A percentile compares a stretch with the other conserved stretches of the same genome.
Evolutionary conservation across 2,888 invertebrate species (phyloP).

Genomic region (Pyrgus malvae): DNA sequence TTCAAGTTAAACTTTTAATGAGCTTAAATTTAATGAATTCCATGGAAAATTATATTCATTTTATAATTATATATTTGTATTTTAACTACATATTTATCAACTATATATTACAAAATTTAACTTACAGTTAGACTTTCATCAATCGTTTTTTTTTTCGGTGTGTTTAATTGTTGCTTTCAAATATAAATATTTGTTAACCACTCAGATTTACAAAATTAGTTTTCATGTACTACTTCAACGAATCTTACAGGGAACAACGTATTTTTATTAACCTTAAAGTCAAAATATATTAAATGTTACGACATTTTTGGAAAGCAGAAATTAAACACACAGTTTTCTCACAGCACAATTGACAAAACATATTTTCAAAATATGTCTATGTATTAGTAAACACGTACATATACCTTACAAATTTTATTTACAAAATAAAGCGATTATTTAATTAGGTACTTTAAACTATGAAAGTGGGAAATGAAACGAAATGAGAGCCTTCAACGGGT

Average conservation of each 20-base stretch:
- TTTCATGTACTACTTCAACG: slow-evolving; percentile 15
- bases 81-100: slow-evolving; percentile 80
- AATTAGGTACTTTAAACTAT: slow-evolving; percentile 51
- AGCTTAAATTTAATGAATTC: slow-evolving; percentile 76
- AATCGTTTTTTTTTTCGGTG: slow-evolving; percentile 64
- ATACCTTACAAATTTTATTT: slow-evolving; percentile 78
- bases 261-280: no score
- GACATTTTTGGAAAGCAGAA: slow-evolving; percentile 47
- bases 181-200: slow-evolving; percentile 17
- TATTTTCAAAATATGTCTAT: slow-evolving; percentile 80
- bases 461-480: slow-evolving; percentile 60
- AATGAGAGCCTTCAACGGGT: slow-evolving; percentile 29
- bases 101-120: slow-evolving; percentile 80
- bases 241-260: no score
- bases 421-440: slow-evolving; percentile 74
- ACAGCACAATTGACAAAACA: slow-evolving; percentile 82
- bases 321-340: slow-evolving; percentile 58
- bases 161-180: slow-evolving; percentile 55
- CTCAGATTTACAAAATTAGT: background rate
- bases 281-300: slow-evolving; percentile 4
- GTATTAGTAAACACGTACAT: slow-evolving; percentile 73
- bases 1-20: slow-evolving; percentile 48
- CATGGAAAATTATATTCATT: slow-evolving; percentile 81
- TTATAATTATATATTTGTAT: slow-evolving; percentile 78
- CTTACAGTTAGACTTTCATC: slow-evolving; percentile 73